Evolutionary conservation across 2,888 invertebrate species (phyloP).

Genomic region (Halictus quadricinctus): DNA sequence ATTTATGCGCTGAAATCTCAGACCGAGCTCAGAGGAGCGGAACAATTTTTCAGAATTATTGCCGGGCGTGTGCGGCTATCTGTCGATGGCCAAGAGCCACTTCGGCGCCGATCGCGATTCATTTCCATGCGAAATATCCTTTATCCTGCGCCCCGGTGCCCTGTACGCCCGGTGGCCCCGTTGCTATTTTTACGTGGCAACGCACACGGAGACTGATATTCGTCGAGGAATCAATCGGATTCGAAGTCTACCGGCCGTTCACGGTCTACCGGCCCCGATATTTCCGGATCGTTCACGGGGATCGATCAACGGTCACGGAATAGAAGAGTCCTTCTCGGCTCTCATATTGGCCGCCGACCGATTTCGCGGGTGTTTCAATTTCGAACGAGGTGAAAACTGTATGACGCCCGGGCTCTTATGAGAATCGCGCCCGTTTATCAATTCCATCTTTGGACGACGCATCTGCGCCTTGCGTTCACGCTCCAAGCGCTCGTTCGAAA

Average conservation of each 20-base stretch:
- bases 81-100: slow-evolving; percentile 50
- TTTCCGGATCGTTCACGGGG: slow-evolving; percentile 26
- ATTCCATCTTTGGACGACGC: not conserved
- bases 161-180: not conserved
- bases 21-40: slow-evolving; percentile 44
- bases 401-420: slow-evolving; percentile 18
- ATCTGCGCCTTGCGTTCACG: not conserved
- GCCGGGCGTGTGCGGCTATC: slow-evolving; percentile 42
- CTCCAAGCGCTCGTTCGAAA: not conserved
- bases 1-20: slow-evolving; percentile 62
- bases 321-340: slow-evolving; percentile 29
- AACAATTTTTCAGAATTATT: slow-evolving; percentile 66
- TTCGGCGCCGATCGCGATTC: slow-evolving; percentile 61
- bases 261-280: slow-evolving; percentile 29
- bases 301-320: slow-evolving; percentile 26
- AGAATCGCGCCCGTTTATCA: not conserved
- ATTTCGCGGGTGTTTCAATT: slow-evolving; percentile 34
- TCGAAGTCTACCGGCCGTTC: slow-evolving; percentile 29
- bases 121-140: slow-evolving; percentile 61
- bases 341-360: slow-evolving; percentile 19
- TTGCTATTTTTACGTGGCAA: slow-evolving; percentile 1
- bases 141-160: slow-evolving; percentile 15
- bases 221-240: slow-evolving; percentile 47
- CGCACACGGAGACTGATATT: not conserved
- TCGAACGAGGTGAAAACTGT: not conserved